Percentiles rank a stretch among this genome's conserved stretches.
These are phyloP conservation scores for Cacajao melanocephalus DNA, from an alignment of 2,797 vertebrate genomes.

Conservation along the genomic window DNA sequence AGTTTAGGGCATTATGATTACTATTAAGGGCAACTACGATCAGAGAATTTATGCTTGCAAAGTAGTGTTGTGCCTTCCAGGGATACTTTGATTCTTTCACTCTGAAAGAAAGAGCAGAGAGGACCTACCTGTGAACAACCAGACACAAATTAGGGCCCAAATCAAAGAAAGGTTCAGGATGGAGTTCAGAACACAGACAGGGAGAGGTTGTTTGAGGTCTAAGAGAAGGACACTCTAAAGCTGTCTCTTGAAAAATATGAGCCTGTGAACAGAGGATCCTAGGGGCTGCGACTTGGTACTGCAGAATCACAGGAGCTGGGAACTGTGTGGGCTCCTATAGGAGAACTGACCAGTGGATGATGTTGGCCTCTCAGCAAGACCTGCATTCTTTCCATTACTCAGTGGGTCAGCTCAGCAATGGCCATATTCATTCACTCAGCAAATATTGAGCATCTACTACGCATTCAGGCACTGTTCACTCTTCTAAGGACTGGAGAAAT, in stretches of 20 bases:
- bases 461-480: background rate
- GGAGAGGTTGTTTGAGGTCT: background rate
- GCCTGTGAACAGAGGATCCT: background rate
- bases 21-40: background rate
- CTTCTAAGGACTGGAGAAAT: background rate
- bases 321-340: background rate
- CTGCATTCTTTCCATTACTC: background rate
- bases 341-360: background rate
- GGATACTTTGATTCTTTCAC: background rate
- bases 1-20: background rate
- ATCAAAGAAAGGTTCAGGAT: background rate
- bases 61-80: background rate
- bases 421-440: background rate
- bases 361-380: background rate
- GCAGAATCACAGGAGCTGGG: background rate
- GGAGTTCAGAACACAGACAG: background rate
- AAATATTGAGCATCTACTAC: background rate
- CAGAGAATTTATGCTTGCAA: background rate
- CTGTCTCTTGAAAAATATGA: background rate
- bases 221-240: background rate
- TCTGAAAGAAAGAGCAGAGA: background rate
- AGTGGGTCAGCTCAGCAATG: background rate
- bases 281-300: background rate
- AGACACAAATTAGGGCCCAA: background rate
- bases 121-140: background rate